These are phyloP conservation scores for Tethya wilhelma DNA, from an alignment of 37 sponge, comb jelly and placozoan genomes.

Conservation along the genomic window DNA sequence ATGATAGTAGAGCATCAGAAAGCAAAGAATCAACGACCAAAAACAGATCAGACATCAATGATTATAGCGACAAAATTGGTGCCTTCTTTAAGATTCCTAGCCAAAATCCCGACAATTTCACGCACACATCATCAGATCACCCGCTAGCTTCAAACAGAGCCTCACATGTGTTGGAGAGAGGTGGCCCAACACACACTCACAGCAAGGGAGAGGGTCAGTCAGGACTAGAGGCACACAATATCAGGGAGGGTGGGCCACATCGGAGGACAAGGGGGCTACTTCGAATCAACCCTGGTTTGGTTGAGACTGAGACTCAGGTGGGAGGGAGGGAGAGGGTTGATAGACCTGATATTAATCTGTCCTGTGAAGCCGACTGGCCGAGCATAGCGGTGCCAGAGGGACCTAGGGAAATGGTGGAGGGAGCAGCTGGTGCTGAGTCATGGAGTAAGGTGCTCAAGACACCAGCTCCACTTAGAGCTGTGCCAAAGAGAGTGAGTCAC, in stretches of 20 bases:
- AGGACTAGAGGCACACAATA: not conserved
- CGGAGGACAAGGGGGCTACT: not conserved
- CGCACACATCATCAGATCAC: no score
- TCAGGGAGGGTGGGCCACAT: not conserved
- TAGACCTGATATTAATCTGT: not conserved
- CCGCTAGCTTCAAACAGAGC: no score
- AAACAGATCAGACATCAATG: no score
- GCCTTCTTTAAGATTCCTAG: no score
- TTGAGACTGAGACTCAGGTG: not conserved
- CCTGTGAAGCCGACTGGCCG: not conserved
- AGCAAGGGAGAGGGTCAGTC: no score
- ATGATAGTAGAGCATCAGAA: no score
- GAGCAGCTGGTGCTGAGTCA: not conserved
- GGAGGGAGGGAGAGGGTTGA: not conserved
- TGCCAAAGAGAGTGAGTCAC: not conserved
- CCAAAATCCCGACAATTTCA: no score
- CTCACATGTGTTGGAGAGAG: no score
- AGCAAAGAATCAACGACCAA: no score
- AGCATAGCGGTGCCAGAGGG: not conserved
- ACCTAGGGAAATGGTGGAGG: not conserved
- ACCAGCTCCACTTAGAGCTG: not conserved
- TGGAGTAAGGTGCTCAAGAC: constrained; percentile 12
- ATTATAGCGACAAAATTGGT: no score
- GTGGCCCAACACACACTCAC: no score
- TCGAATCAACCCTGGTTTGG: not conserved